These are phyloP conservation scores for Rhinogobius similis DNA, from an alignment of 2,113 vertebrate genomes.

Conservation along the genomic window DNA sequence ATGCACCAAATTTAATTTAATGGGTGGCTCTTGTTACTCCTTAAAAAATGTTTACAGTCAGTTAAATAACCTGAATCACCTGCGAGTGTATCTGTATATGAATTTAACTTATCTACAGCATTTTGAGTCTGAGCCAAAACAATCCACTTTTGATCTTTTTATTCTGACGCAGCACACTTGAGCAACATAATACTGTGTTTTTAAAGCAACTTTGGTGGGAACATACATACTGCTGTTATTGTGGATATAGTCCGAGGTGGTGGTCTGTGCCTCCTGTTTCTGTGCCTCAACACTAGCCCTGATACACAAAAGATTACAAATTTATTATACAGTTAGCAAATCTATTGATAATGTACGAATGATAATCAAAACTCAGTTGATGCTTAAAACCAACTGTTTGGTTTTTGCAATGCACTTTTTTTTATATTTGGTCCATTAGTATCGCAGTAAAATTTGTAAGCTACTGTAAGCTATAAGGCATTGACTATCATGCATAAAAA, in stretches of 20 bases:
- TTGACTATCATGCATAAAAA: not conserved
- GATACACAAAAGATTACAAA: not conserved
- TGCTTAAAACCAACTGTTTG: not conserved
- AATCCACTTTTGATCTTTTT: not conserved
- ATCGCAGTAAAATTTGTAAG: not conserved
- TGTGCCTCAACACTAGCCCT: not conserved
- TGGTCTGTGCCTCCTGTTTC: not conserved
- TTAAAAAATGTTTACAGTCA: not conserved
- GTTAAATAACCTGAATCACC: not conserved
- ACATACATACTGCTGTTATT: not conserved
- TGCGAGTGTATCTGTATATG: not conserved
- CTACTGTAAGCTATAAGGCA: not conserved
- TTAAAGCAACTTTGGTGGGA: not conserved
- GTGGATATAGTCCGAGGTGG: not conserved
- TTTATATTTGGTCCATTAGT: not conserved
- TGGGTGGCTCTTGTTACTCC: not conserved
- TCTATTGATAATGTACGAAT: not conserved
- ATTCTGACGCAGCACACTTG: not conserved
- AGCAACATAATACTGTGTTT: not conserved
- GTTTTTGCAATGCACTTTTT: not conserved
- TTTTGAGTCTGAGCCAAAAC: slow-evolving; percentile 6
- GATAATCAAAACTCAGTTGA: not conserved
- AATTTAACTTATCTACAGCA: not conserved
- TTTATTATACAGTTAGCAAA: not conserved
- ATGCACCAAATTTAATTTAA: not conserved